Base-by-base conservation (phyloP, 2,797 vertebrate species). In the Aselliscus stoliczkanus region DNA sequence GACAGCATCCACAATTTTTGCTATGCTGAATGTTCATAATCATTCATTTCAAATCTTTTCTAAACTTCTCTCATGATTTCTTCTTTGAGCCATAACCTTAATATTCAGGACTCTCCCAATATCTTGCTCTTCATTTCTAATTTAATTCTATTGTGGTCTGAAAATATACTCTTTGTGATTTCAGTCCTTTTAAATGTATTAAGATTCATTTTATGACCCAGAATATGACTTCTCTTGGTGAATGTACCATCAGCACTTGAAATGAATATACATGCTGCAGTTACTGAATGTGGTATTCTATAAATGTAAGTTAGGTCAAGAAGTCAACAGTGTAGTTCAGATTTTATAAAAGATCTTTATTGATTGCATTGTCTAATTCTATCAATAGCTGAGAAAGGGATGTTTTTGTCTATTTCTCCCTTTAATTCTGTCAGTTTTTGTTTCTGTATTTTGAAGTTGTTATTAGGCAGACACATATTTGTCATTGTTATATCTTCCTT, bases 301-400 rank as follows among this genome's bases (percentile, higher is more conserved):
- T 64, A 79, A 93, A 70, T 60, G 20, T 93, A 84, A 91, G 42
- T 91, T 76, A 91, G 25, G 52, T 87, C 60, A 93, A 86, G n/a
- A 34, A 29, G 58, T 56, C 47, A 37, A 64, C 72, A 10, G 29
- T 70, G n/a, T 77, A 75, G 60, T 62, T 89, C 31, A 73, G 29
- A 91, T 86, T 80, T 95, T 92, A 93, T 39, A 79, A 54, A 75
- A 65, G 23, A 83, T 62, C 50, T 84, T 84, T 84, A 21, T 15
- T 77, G 75, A 76, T 54, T 86, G 5, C 83, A 25, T 39, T 95
- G 14, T 56, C 34, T 81, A 96, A 84, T 88, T 94, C n/a, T 81
- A 93, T 67, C 80, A 95, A 31, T 42, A 87, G 29, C 54, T 92
- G 12, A 92, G 11, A 90, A 31, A 83, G 9, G 12, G 1, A 7